A percentile compares a stretch with the other conserved stretches of the same genome.
Evolutionary conservation across 2,888 invertebrate species (phyloP).

Genomic region (Drosophila histrio): DNA sequence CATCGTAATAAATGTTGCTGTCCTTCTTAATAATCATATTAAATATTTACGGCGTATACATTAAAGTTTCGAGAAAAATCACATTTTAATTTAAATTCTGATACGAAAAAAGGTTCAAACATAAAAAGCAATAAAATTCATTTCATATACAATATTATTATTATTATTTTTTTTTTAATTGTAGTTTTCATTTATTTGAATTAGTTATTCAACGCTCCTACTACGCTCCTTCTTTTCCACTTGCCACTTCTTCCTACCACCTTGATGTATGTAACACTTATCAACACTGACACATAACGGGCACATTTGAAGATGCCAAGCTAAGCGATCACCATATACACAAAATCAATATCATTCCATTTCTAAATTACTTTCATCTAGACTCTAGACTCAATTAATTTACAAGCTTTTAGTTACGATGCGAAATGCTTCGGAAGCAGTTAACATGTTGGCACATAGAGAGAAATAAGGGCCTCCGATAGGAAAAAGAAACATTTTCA

Average conservation of each 20-base stretch:
- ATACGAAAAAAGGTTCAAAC: slow-evolving; percentile 68
- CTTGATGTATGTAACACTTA: slow-evolving; percentile 27
- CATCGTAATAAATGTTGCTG: slow-evolving; percentile 72
- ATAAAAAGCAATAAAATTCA: slow-evolving; percentile 66
- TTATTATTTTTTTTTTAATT: slow-evolving; percentile 27
- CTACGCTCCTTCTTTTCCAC: background rate
- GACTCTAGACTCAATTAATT: slow-evolving; percentile 22
- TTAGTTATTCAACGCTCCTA: background rate
- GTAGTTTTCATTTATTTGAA: slow-evolving; percentile 32
- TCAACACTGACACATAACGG: slow-evolving; percentile 58
- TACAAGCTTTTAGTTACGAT: slow-evolving; percentile 43
- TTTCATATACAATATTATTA: slow-evolving; percentile 52
- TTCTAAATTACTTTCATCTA: slow-evolving; percentile 33
- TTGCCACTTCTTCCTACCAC: background rate
- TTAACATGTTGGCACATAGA: slow-evolving; percentile 28
- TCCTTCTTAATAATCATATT: slow-evolving; percentile 73
- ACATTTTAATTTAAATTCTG: slow-evolving; percentile 81
- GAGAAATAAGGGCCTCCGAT: background rate
- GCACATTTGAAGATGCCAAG: slow-evolving; percentile 45
- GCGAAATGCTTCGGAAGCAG: slow-evolving; percentile 2
- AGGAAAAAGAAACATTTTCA: background rate
- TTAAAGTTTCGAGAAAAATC: slow-evolving; percentile 82
- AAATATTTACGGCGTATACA: slow-evolving; percentile 81
- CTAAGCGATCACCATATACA: slow-evolving; percentile 49
- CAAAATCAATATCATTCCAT: slow-evolving; percentile 45